Evolutionary conservation across 2,797 vertebrate species (phyloP).

Genomic region (Myotis myotis): DNA sequence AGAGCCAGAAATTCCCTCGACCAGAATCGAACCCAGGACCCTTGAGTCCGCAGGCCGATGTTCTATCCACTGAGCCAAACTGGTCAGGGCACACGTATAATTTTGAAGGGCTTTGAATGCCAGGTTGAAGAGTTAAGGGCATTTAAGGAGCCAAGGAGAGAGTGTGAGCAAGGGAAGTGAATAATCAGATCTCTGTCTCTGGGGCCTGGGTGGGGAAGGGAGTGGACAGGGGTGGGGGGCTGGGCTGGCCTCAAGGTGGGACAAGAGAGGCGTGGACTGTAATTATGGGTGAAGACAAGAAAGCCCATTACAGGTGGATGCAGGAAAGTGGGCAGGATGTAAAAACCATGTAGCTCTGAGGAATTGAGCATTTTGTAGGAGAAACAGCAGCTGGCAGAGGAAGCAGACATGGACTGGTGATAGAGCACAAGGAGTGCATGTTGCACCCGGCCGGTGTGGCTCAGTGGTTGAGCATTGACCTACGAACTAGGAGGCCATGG

Average conservation of each 20-base stretch:
- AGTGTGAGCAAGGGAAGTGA: neutral
- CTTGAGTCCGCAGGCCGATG: too few relatives aligned
- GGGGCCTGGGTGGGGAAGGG: neutral
- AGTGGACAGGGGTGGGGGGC: neutral
- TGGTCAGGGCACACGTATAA: neutral
- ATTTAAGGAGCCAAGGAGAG: neutral
- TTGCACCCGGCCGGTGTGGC: neutral
- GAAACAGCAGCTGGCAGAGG: neutral
- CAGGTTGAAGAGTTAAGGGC: neutral
- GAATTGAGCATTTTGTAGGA: neutral
- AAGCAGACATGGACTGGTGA: neutral
- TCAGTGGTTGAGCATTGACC: too few relatives aligned
- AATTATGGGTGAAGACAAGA: neutral
- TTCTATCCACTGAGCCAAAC: too few relatives aligned
- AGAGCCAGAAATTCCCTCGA: too few relatives aligned
- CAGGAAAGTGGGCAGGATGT: neutral
- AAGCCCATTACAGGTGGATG: neutral
- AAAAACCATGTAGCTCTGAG: neutral
- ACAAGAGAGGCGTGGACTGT: neutral
- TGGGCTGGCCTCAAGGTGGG: neutral
- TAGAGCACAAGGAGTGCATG: neutral
- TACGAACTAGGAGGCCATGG: too few relatives aligned
- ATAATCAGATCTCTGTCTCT: neutral
- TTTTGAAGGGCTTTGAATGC: neutral
- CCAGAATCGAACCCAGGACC: too few relatives aligned